A percentile compares a stretch with the other conserved stretches of the same genome.
Conservation (phyloP, 2,113 vertebrate species). For the Tragelaphus imberbis region DNA sequence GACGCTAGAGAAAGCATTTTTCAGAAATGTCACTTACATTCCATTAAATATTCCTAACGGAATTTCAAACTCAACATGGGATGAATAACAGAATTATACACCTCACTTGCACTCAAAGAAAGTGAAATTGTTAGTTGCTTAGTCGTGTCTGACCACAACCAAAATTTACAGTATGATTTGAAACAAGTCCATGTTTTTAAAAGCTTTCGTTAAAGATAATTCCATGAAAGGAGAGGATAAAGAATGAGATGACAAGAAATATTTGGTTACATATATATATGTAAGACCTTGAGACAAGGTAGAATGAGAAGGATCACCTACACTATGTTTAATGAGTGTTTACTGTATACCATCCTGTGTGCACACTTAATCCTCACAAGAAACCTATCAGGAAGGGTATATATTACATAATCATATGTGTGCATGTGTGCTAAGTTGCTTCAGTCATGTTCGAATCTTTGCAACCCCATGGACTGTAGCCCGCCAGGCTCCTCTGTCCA, state of each 20-base stretch:
- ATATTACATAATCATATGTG: not conserved
- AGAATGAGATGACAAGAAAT: constrained; percentile 69
- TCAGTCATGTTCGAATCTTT: not conserved
- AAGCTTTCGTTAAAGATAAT: constrained; percentile 61
- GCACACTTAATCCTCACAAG: not conserved
- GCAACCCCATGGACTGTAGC: not conserved
- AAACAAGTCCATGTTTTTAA: constrained; percentile 69
- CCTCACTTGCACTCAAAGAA: constrained; percentile 43
- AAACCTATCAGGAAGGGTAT: not conserved
- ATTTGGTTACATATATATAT: constrained; percentile 57
- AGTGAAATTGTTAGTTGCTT: not conserved
- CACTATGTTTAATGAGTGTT: not conserved
- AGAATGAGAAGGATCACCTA: not conserved
- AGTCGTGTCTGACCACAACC: constrained; percentile 46
- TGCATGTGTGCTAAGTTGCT: not conserved
- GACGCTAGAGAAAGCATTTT: constrained; percentile 56
- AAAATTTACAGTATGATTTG: constrained; percentile 65
- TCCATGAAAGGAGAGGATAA: constrained; percentile 64
- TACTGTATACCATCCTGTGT: not conserved
- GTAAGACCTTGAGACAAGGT: not conserved
- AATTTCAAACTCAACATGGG: constrained; percentile 64
- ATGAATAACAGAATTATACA: constrained; percentile 53
- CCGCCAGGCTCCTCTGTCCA: not conserved
- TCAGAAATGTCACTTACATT: constrained; percentile 70
- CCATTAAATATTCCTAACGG: constrained; percentile 61